Percentiles rank a stretch among this genome's conserved stretches.
Conservation (phyloP, 2,888 invertebrate species). For the Hymenopus coronatus region DNA sequence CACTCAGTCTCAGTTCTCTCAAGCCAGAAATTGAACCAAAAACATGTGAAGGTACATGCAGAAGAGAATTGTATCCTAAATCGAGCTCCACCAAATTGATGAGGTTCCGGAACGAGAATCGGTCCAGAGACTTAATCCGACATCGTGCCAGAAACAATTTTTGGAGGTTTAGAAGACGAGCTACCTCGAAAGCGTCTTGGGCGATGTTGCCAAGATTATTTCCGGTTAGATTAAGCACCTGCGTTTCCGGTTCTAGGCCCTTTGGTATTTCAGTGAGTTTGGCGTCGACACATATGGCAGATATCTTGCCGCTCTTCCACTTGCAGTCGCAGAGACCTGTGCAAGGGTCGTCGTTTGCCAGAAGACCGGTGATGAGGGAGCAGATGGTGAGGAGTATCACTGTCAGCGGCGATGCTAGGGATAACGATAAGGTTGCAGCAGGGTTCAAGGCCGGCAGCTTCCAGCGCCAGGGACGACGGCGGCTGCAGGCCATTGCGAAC, state of each 20-base stretch:
- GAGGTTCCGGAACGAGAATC: slow-evolving; percentile 71
- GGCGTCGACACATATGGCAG: slow-evolving; percentile 74
- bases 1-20: slow-evolving; percentile 68
- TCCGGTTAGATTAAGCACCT: slow-evolving; percentile 73
- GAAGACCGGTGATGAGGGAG: slow-evolving; percentile 45
- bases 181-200: slow-evolving; percentile 70
- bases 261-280: slow-evolving; percentile 71
- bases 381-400: neutral
- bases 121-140: slow-evolving; percentile 64
- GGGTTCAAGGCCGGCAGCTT: slow-evolving; percentile 8
- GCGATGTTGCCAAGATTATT: slow-evolving; percentile 66
- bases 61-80: slow-evolving; percentile 68
- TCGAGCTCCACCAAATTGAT: slow-evolving; percentile 80
- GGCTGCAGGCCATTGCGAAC: slow-evolving; percentile 5
- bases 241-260: slow-evolving; percentile 71
- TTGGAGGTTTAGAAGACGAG: slow-evolving; percentile 76
- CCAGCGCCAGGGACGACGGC: slow-evolving; percentile 27
- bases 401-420: slow-evolving; percentile 6
- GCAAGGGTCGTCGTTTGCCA: slow-evolving; percentile 56
- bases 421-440: neutral
- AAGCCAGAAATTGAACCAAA: slow-evolving; percentile 71
- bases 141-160: slow-evolving; percentile 73
- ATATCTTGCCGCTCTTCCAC: slow-evolving; percentile 85
- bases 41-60: slow-evolving; percentile 67
- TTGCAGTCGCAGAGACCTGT: slow-evolving; percentile 80